A percentile compares a stretch with the other conserved stretches of the same genome.
phyloP scores from a whole-genome alignment of 1,140 invertebrate species.

The Euura lappo region DNA sequence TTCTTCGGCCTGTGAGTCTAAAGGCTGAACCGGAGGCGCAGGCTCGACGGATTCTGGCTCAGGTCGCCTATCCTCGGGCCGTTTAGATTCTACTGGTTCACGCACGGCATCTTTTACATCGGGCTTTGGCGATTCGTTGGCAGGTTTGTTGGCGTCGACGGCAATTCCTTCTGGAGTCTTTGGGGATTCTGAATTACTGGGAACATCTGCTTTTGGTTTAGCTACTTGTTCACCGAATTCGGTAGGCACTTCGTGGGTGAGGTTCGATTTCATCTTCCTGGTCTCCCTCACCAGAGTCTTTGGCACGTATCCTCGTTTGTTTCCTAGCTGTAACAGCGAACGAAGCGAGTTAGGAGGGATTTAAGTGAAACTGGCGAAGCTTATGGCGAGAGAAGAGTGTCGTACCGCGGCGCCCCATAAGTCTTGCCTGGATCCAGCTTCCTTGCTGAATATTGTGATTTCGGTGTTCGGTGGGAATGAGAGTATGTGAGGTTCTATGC shows the following conservation, averaged over 20 bases:
- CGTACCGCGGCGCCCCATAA: slow-evolving; percentile 75
- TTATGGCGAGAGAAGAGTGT: slow-evolving; percentile 10
- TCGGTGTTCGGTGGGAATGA: slow-evolving; percentile 69
- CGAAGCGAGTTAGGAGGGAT: background rate
- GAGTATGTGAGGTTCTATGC: slow-evolving; percentile 65
- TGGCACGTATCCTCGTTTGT: slow-evolving; percentile 73
- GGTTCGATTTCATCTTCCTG: slow-evolving; percentile 54
- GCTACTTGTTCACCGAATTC: slow-evolving; percentile 12
- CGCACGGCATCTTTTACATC: background rate
- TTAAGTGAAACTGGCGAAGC: background rate
- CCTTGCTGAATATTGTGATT: slow-evolving; percentile 74
- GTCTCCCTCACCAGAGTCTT: slow-evolving; percentile 64
- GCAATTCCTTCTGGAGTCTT: background rate
- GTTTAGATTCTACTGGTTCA: background rate
- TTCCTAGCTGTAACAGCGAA: slow-evolving; percentile 62
- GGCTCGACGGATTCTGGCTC: background rate
- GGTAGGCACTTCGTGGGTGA: slow-evolving; percentile 57
- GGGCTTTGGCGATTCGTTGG: background rate
- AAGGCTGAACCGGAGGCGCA: background rate
- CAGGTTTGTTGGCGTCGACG: background rate
- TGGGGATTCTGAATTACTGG: slow-evolving; percentile 4
- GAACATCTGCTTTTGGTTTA: background rate
- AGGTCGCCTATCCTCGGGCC: background rate
- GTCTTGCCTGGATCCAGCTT: slow-evolving; percentile 67
- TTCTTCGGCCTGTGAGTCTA: background rate